Conservation (phyloP, 2,113 vertebrate species). For the Promerops cafer region DNA sequence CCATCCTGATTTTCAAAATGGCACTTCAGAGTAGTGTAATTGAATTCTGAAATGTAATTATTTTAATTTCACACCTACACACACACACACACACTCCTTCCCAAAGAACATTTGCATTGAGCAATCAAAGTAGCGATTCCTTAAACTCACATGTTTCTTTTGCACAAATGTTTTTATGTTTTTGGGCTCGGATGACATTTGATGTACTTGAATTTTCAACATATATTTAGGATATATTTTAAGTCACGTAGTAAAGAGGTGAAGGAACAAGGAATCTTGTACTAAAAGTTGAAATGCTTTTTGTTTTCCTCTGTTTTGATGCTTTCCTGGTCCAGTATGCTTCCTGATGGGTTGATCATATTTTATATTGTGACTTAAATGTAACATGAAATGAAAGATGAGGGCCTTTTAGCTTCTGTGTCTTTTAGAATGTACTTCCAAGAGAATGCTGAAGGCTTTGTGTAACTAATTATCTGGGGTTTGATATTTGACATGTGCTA, state of each 20-base stretch:
- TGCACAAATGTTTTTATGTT: not conserved
- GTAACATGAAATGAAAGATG: not conserved
- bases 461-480: not conserved
- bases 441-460: not conserved
- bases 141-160: not conserved
- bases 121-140: not conserved
- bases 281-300: not conserved
- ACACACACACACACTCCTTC: too few species aligned
- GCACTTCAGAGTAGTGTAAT: not conserved
- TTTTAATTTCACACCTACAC: not conserved
- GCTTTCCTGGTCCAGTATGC: not conserved
- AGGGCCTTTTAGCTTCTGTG: not conserved
- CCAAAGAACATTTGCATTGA: not conserved
- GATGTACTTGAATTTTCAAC: not conserved
- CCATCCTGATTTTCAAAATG: not conserved
- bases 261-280: not conserved
- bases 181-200: not conserved
- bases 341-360: not conserved
- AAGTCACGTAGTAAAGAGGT: not conserved
- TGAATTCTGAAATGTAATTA: not conserved
- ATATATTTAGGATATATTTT: not conserved
- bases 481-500: not conserved
- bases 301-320: not conserved
- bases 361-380: not conserved
- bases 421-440: not conserved